Base-by-base conservation (phyloP, 37 sponge, comb jelly and placozoan genomes). In the Dysidea cf. avara region DNA sequence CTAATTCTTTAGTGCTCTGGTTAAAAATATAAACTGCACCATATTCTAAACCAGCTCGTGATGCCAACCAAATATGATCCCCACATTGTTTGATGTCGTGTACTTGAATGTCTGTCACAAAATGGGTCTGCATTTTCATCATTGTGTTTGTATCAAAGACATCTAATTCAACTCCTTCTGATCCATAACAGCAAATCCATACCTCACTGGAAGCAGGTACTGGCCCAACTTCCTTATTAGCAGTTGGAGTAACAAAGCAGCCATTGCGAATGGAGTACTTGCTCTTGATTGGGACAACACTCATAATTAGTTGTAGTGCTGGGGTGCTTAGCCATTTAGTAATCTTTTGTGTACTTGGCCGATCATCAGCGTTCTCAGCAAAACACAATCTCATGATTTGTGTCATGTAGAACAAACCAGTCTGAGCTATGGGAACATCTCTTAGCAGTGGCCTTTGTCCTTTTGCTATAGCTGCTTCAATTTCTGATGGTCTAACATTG, bases 141-240 rank as follows among this genome's bases (percentile, higher is more conserved):
- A 87, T 87, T 9, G 63, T 80, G 64, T 69, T 59, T 22, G 66
- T 75, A 30, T 69, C 65, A 68, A 56, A 87, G 7, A 87, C 62
- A 56, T 32, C 74, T 48, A 87, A 29, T 52, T 81, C 87, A 14
- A 71, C 64, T 11, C 87, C 87, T 28, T 63, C 64, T 18, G 35
- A 55, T 14, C n/a, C n/a, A n/a, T n/a, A n/a, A n/a, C n/a, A n/a
- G n/a, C n/a, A n/a, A n/a, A n/a, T n/a, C n/a, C n/a, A 60, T 71
- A 75, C 81, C 77, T 37, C 81, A 81, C 29, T 77, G 76, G 37
- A 87, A 60, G 82, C 87, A 87, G 35, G n/a, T n/a, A n/a, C n/a
- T n/a, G n/a, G n/a, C n/a, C n/a, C n/a, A n/a, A n/a, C n/a, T n/a
- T n/a, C n/a, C n/a, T n/a, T n/a, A n/a, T n/a, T n/a, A n/a, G n/a